Percentiles rank a stretch among this genome's conserved stretches.
Evolutionary conservation across 2,797 vertebrate species (phyloP).

Genomic region (Platalea minor): DNA sequence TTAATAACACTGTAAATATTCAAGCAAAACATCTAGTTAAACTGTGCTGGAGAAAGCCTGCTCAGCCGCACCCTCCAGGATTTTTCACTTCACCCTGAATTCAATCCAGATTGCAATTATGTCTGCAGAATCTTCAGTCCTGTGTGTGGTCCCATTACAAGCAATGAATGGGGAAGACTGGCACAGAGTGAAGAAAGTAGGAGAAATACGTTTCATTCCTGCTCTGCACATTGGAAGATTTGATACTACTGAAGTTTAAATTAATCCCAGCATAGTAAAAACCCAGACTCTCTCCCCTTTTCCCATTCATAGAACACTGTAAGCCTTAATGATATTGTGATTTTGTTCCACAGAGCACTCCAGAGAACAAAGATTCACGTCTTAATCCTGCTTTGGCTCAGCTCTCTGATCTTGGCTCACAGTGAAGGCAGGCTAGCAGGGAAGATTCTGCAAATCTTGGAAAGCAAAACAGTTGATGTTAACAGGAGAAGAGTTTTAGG

Average conservation of each 20-base stretch:
- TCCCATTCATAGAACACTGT: not conserved
- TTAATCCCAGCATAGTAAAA: not conserved
- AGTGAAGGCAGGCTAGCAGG: not conserved
- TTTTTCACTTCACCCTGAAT: slow-evolving; percentile 6
- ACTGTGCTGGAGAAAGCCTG: not conserved
- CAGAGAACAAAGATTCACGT: not conserved
- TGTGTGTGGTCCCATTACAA: not conserved
- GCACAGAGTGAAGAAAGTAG: not conserved
- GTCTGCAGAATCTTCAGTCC: not conserved
- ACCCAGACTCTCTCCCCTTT: not conserved
- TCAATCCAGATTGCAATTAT: slow-evolving; percentile 12
- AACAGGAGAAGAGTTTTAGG: not conserved
- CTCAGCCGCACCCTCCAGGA: not conserved
- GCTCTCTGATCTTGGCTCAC: not conserved
- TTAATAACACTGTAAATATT: not conserved
- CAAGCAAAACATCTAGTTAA: not conserved
- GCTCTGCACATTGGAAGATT: not conserved
- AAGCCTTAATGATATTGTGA: not conserved
- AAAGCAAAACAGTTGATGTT: not conserved
- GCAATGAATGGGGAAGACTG: not conserved
- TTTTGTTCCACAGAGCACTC: not conserved
- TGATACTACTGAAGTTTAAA: not conserved
- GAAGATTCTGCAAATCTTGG: not conserved
- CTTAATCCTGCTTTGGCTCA: not conserved
- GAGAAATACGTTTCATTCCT: not conserved